phyloP scores from a whole-genome alignment of 2,797 vertebrate genomes.

The Percopsis omiscomaycus region DNA sequence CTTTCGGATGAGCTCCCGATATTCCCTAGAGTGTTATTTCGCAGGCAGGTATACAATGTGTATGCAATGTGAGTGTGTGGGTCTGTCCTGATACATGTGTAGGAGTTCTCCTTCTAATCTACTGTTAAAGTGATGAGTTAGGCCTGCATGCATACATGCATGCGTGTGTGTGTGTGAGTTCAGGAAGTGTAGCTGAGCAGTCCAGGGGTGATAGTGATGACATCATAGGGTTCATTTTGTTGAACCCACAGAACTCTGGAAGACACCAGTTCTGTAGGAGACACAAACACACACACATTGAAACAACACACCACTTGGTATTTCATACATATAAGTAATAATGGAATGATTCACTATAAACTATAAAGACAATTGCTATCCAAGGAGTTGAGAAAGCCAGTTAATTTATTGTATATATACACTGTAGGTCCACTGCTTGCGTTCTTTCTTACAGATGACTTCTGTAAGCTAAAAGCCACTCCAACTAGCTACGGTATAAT shows the following conservation, averaged over 20 bases:
- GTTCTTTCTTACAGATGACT: too few relatives aligned
- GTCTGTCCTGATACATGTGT: not conserved
- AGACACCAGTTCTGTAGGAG: conserved; percentile 66
- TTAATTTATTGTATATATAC: too few relatives aligned
- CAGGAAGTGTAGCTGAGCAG: conserved; percentile 14
- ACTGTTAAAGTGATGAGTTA: not conserved
- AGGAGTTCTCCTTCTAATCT: not conserved
- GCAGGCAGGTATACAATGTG: too few relatives aligned
- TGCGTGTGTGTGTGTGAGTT: conserved; percentile 12
- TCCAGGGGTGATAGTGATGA: conserved; percentile 65
- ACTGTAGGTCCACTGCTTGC: too few relatives aligned
- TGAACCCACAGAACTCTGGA: conserved; percentile 52
- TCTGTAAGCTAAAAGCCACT: too few relatives aligned
- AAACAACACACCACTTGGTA: not conserved
- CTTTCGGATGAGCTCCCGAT: too few relatives aligned
- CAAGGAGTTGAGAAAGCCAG: too few relatives aligned
- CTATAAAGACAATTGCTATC: too few relatives aligned
- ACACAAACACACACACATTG: conserved; percentile 16
- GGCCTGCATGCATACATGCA: not conserved
- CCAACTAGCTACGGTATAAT: too few relatives aligned
- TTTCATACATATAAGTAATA: too few relatives aligned
- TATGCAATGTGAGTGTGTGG: not conserved
- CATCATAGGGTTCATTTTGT: conserved; percentile 74
- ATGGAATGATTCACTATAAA: too few relatives aligned
- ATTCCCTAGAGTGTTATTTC: too few relatives aligned